Base-by-base conservation (phyloP, 2,113 vertebrate species). In the Henicopernis longicauda region DNA sequence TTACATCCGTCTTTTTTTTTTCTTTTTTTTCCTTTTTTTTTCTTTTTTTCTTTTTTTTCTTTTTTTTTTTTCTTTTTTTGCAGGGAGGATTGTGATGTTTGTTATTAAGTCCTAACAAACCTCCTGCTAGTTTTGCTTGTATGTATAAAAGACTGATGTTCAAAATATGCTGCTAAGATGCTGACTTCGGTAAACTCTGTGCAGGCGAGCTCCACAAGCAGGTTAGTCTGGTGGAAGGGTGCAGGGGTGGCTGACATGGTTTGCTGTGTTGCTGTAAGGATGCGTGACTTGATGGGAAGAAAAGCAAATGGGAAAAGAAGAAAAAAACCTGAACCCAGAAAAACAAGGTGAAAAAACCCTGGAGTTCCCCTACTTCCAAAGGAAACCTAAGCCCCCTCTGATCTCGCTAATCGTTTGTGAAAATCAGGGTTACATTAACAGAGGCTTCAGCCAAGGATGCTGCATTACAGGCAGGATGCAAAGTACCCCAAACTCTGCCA, bases 21-120 rank as follows among this genome's bases (percentile, higher is more conserved):
- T n/a, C n/a, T n/a, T n/a, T n/a, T n/a, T n/a, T n/a, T n/a, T n/a
- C n/a, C n/a, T n/a, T n/a, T n/a, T n/a, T n/a, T n/a, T n/a, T n/a
- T n/a, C n/a, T n/a, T 34, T n/a, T 15, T 10, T 17, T 2, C 4
- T 15, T 10, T 17, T 2, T 4, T 34, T n/a, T 15, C 9, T 17
- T 2, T 4, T 4, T 15, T 50, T 25, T 13, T 5, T 21, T 11
- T 9, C 4, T 27, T 21, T 22, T 26, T 70, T 52, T 59, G 7
- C 34, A 59, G 57, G 52, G 65, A 78, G 66, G 52, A 20, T 36
- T 22, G 52, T 0, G 1, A 11, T 36, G 54, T 45, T 84, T 81
- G 45, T 67, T 73, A 15, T 61, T 40, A 67, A 58, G 26, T 27
- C 59, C 34, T 63, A 18, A 49, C 69, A 58, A 63, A 31, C 73